Percentiles rank a stretch among this genome's conserved stretches.
Conservation (phyloP, 1,140 invertebrate genomes). For the Holcopasites calliopsidis region DNA sequence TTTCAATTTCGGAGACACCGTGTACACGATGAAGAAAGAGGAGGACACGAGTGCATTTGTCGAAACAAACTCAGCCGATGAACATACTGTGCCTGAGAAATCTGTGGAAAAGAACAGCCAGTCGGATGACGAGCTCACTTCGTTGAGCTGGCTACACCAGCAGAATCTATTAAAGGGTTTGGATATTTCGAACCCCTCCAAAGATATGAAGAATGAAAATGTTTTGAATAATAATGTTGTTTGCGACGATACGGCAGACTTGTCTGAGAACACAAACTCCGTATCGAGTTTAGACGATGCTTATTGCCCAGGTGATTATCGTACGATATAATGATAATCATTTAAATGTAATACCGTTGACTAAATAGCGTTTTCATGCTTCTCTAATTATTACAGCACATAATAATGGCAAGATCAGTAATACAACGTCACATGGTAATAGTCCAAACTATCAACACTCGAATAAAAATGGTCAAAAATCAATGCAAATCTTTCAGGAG, state of each 20-base stretch:
- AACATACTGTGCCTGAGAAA: constrained; percentile 58
- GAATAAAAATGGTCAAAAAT: constrained; percentile 64
- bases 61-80: constrained; percentile 56
- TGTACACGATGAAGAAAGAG: constrained; percentile 67
- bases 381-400: constrained; percentile 57
- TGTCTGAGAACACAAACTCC: constrained; percentile 73
- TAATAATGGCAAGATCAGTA: constrained; percentile 64
- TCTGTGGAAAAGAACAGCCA: constrained; percentile 65
- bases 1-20: constrained; percentile 63
- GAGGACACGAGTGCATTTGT: constrained; percentile 63
- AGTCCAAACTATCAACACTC: constrained; percentile 64
- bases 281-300: constrained; percentile 73
- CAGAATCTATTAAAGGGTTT: constrained; percentile 92
- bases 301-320: constrained; percentile 72
- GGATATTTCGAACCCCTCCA: constrained; percentile 73
- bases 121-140: constrained; percentile 92
- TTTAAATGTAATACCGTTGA: background rate
- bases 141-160: constrained; percentile 94
- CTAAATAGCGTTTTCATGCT: background rate
- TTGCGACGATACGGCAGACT: constrained; percentile 72
- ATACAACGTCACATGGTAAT: constrained; percentile 43
- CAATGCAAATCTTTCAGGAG: constrained; percentile 67
- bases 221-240: constrained; percentile 74
- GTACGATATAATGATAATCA: background rate
- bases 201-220: constrained; percentile 72